These are phyloP conservation scores for Daktulosphaira vitifoliae DNA, from an alignment of 1,140 invertebrate species.

Conservation along the genomic window DNA sequence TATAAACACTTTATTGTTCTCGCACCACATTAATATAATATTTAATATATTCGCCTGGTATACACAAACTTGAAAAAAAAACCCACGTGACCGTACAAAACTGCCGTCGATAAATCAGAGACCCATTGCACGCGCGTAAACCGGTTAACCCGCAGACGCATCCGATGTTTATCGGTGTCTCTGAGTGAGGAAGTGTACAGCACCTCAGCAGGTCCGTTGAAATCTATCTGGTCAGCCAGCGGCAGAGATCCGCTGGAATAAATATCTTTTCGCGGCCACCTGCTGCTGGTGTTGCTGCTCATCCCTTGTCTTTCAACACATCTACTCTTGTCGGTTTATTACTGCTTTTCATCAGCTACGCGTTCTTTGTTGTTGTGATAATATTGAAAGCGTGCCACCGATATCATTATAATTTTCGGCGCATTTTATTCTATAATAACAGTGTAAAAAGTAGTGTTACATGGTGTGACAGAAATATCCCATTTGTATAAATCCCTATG, in stretches of 20 bases:
- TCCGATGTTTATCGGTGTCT: conserved; percentile 12
- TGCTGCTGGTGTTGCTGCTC: conserved; percentile 6
- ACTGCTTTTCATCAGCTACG: conserved; percentile 52
- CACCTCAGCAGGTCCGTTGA: conserved; percentile 23
- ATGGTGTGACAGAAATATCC: too few species aligned
- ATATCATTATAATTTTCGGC: too few species aligned
- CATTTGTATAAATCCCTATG: too few species aligned
- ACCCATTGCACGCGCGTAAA: conserved; percentile 21
- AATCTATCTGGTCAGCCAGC: background rate
- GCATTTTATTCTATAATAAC: too few species aligned
- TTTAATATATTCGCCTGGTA: too few species aligned
- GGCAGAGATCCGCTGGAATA: background rate
- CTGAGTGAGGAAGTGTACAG: background rate
- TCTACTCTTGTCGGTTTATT: conserved; percentile 1
- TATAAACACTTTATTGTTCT: too few species aligned
- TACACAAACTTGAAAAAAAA: too few species aligned
- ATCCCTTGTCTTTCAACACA: conserved; percentile 28
- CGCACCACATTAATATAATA: too few species aligned
- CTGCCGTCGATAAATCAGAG: conserved; percentile 18
- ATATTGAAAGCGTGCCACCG: too few species aligned
- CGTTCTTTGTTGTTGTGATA: conserved; percentile 44
- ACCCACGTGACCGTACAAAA: background rate
- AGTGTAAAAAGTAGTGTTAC: too few species aligned
- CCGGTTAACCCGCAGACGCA: conserved; percentile 18
- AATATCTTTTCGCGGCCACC: conserved; percentile 8